Conservation (phyloP, 2,113 vertebrate species). For the Eulacestoma nigropectus region DNA sequence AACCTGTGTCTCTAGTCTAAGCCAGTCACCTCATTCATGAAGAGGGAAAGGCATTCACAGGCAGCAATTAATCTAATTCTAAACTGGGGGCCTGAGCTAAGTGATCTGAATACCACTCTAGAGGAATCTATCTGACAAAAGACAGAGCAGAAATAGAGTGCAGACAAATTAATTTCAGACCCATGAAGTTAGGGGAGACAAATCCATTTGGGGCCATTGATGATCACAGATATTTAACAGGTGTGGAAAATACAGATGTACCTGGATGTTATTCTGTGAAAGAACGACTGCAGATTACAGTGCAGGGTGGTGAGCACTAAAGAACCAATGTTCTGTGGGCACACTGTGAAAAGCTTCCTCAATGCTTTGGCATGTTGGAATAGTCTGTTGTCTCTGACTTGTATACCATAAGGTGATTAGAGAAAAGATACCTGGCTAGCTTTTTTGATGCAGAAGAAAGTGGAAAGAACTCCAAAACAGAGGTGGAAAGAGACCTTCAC, state of each 20-base stretch:
- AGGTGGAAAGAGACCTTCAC: not conserved
- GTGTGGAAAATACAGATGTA: not conserved
- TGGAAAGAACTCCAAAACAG: not conserved
- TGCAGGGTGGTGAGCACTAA: not conserved
- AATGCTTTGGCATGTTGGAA: not conserved
- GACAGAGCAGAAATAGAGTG: not conserved
- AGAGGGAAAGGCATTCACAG: not conserved
- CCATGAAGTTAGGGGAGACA: not conserved
- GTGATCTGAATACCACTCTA: not conserved
- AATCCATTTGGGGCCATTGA: not conserved
- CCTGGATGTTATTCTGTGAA: not conserved
- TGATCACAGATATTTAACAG: not conserved
- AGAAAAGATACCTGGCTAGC: not conserved
- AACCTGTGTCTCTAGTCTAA: not conserved
- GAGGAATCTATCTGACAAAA: slow-evolving; percentile 1
- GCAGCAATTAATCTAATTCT: slow-evolving; percentile 17
- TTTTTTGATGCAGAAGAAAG: not conserved
- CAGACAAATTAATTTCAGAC: slow-evolving; percentile 36
- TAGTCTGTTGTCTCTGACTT: not conserved
- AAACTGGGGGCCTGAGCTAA: not conserved
- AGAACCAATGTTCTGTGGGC: not conserved
- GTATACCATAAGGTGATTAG: not conserved
- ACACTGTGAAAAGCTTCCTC: not conserved
- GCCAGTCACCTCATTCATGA: not conserved
- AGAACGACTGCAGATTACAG: not conserved